Percentiles rank a stretch among this genome's conserved stretches.
Conservation (phyloP, 2,888 invertebrate species). For the Sinhomidia bicolor region DNA sequence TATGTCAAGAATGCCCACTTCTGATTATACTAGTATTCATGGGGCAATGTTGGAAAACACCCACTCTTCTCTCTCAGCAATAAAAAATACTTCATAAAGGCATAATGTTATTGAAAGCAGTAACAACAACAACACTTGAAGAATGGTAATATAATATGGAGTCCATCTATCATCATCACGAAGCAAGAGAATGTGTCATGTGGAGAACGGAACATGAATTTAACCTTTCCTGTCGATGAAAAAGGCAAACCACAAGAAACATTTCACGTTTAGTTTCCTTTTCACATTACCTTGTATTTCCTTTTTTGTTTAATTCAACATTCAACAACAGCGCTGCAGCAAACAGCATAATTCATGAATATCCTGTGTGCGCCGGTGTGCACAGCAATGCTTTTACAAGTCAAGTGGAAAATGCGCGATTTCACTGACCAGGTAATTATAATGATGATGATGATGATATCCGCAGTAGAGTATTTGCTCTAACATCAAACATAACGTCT, state of each 20-base stretch:
- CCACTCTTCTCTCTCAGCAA: neutral
- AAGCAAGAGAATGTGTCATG: neutral
- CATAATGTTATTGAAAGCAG: neutral
- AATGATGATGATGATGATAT: neutral
- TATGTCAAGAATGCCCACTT: neutral
- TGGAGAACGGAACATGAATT: neutral
- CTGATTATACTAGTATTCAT: too few species aligned
- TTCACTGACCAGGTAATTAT: slow-evolving; percentile 46
- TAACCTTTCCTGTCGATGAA: neutral
- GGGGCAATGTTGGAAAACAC: neutral
- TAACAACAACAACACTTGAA: neutral
- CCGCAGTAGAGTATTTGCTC: too few species aligned
- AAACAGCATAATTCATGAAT: slow-evolving; percentile 43
- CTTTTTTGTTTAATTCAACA: neutral
- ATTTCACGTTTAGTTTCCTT: slow-evolving; percentile 37
- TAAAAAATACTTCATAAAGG: neutral
- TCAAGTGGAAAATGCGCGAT: slow-evolving; percentile 53
- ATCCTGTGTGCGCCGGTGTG: neutral
- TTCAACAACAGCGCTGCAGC: neutral
- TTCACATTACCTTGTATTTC: neutral
- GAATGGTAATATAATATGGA: neutral
- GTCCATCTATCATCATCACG: slow-evolving; percentile 31
- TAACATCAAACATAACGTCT: too few species aligned
- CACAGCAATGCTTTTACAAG: neutral
- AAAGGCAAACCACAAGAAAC: slow-evolving; percentile 1